Evolutionary conservation across 2,797 vertebrate genomes (phyloP).

Genomic region (Oreochromis grahami): DNA sequence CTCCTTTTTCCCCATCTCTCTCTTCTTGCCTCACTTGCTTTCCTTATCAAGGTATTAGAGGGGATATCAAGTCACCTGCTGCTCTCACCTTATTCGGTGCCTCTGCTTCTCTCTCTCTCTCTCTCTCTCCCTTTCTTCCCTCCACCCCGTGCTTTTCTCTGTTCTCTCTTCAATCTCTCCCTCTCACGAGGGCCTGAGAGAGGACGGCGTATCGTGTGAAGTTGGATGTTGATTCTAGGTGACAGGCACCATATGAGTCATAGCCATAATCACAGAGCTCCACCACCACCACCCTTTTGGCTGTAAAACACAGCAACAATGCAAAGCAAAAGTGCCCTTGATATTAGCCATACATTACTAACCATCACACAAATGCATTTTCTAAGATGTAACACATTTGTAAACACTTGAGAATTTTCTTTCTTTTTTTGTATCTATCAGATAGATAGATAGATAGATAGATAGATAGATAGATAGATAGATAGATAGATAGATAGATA

Average conservation of each 20-base stretch:
- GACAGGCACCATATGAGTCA: conserved; percentile 73
- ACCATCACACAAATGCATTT: background rate
- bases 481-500: too few species aligned
- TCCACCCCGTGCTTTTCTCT: background rate
- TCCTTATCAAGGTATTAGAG: conserved; percentile 6
- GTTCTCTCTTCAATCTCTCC: conserved; percentile 4
- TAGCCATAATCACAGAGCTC: conserved; percentile 64
- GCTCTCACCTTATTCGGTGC: background rate
- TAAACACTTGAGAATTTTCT: background rate
- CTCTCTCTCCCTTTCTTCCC: background rate
- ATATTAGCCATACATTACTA: background rate
- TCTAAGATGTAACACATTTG: background rate
- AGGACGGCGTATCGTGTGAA: conserved; percentile 54
- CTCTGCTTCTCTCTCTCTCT: background rate
- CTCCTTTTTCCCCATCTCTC: background rate
- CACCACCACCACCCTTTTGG: background rate
- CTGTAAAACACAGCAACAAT: conserved; percentile 19
- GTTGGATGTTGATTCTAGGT: conserved; percentile 69
- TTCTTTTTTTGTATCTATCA: background rate
- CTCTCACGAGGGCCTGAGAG: conserved; percentile 18
- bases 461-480: background rate
- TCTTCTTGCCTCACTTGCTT: background rate
- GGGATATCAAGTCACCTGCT: conserved; percentile 2
- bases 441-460: background rate
- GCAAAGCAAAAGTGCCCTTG: conserved; percentile 14